phyloP scores from a whole-genome alignment of 1,140 invertebrate species.

The Meloidogyne chitwoodi region DNA sequence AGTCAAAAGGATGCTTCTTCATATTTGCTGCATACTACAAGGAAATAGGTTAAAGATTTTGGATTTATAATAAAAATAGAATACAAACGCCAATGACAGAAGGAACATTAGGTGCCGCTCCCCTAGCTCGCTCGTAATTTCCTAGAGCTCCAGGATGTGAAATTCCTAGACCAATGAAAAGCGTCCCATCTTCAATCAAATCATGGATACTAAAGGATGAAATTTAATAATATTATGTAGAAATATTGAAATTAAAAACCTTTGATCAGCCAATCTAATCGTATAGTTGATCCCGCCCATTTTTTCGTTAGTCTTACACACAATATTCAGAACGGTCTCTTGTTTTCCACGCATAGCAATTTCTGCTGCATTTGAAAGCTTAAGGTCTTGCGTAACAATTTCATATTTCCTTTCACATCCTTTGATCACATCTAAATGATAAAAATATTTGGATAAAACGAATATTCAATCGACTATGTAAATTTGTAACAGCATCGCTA shows the following conservation, averaged over 20 bases:
- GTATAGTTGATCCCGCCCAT: conserved; percentile 33
- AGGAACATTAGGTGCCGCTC: conserved; percentile 20
- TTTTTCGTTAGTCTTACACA: conserved; percentile 32
- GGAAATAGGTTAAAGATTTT: not conserved
- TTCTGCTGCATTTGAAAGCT: conserved; percentile 26
- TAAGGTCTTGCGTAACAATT: conserved; percentile 31
- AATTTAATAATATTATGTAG: not conserved
- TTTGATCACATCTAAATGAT: conserved; percentile 25
- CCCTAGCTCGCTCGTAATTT: conserved; percentile 26
- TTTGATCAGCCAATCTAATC: not conserved
- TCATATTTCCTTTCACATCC: conserved; percentile 31
- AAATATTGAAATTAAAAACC: conserved; percentile 4
- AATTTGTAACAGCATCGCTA: conserved; percentile 19
- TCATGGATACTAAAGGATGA: conserved; percentile 7
- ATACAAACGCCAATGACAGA: conserved; percentile 23
- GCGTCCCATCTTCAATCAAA: conserved; percentile 26
- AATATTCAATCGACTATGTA: conserved; percentile 21
- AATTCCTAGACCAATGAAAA: conserved; percentile 37
- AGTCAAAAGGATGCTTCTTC: conserved; percentile 36
- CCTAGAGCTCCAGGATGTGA: conserved; percentile 32
- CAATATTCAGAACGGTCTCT: conserved; percentile 28
- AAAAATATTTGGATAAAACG: not conserved
- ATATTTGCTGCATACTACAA: conserved; percentile 33
- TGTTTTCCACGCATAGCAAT: conserved; percentile 26
- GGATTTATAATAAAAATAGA: not conserved